phyloP scores from a whole-genome alignment of 37 sponge, comb jelly and placozoan species.

The Haliclona indistincta region DNA sequence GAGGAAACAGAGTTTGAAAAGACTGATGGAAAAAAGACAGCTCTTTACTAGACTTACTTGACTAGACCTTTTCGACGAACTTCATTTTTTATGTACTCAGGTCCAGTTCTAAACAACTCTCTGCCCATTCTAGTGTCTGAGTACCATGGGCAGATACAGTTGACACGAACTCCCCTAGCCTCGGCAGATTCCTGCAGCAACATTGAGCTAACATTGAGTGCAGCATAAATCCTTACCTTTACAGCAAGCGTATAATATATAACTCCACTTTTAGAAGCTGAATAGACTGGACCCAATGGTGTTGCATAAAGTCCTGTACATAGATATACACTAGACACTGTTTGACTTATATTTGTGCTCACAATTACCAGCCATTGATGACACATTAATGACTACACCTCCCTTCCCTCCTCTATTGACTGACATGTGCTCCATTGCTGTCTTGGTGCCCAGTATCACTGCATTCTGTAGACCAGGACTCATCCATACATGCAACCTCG shows the following conservation, averaged over 20 bases:
- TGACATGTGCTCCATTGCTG: slow-evolving; percentile 78
- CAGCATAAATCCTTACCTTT: slow-evolving; percentile 18
- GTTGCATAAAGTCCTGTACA: slow-evolving; percentile 45
- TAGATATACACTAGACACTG: not conserved
- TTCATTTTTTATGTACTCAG: not conserved
- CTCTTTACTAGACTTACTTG: not conserved
- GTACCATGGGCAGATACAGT: slow-evolving; percentile 31
- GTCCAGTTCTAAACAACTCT: not conserved
- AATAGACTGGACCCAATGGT: slow-evolving; percentile 51
- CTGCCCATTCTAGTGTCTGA: slow-evolving; percentile 14
- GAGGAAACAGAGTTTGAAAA: not conserved
- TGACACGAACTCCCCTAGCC: slow-evolving; percentile 28
- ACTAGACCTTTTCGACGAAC: not conserved
- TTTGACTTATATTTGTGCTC: not conserved
- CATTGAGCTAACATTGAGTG: too few species aligned
- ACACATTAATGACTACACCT: slow-evolving; percentile 71
- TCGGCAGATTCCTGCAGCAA: not conserved
- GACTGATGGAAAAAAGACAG: not conserved
- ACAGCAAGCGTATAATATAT: slow-evolving; percentile 52
- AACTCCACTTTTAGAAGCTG: slow-evolving; percentile 69
- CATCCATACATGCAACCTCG: too few species aligned
- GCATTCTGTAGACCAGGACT: slow-evolving; percentile 27
- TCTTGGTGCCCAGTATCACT: slow-evolving; percentile 54
- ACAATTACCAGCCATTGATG: slow-evolving; percentile 73
- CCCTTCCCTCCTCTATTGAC: slow-evolving; percentile 54